phyloP scores from a whole-genome alignment of 1,140 invertebrate genomes.

The Drosophila bifasciata region DNA sequence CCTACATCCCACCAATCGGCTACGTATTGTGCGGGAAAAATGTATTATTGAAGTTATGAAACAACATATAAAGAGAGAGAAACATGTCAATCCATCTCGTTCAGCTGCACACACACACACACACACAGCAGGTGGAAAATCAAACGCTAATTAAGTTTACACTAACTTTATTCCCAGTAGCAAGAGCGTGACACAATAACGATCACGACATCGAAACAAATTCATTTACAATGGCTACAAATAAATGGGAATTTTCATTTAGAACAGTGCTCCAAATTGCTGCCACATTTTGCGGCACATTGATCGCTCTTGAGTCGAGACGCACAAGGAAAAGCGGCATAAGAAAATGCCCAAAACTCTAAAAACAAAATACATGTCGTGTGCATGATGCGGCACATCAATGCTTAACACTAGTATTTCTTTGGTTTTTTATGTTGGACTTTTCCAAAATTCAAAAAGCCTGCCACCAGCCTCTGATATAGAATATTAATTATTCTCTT shows the following conservation, averaged over 20 bases:
- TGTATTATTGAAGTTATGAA: slow-evolving; percentile 46
- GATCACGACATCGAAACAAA: background rate
- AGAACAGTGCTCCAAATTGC: background rate
- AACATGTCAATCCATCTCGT: slow-evolving; percentile 39
- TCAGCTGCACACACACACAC: background rate
- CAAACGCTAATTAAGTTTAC: slow-evolving; percentile 60
- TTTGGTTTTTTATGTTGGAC: too few species aligned
- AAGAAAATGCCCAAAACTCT: too few species aligned
- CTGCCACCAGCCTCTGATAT: too few species aligned
- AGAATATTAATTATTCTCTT: too few species aligned
- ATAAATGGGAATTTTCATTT: too few species aligned
- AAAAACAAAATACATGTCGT: too few species aligned
- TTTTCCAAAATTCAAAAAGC: too few species aligned
- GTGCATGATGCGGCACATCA: too few species aligned
- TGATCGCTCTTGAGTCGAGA: background rate
- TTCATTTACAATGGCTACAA: background rate
- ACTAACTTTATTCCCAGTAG: slow-evolving; percentile 10
- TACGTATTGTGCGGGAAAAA: slow-evolving; percentile 58
- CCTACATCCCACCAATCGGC: slow-evolving; percentile 33
- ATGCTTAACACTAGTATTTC: too few species aligned
- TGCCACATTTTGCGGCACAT: background rate
- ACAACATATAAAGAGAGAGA: slow-evolving; percentile 12
- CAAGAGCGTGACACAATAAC: slow-evolving; percentile 8
- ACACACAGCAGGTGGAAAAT: slow-evolving; percentile 19
- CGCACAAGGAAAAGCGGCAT: background rate